Conservation (phyloP, 2,888 invertebrate genomes). For the Nasonia oneida region DNA sequence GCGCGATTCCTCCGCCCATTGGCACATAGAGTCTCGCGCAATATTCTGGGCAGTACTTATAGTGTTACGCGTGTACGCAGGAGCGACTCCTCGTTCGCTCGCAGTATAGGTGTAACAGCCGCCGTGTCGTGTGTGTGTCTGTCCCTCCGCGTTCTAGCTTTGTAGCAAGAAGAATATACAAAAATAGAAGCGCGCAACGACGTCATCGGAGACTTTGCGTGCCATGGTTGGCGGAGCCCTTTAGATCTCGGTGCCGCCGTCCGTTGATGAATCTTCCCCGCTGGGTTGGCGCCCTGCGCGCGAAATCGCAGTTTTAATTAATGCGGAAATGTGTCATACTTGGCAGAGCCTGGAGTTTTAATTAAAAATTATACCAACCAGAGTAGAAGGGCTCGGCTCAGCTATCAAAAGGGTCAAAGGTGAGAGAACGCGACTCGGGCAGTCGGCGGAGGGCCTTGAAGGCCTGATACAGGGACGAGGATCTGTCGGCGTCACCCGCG, state of each 20-base stretch:
- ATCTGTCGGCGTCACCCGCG: conserved; percentile 85
- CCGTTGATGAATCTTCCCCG: conserved; percentile 57
- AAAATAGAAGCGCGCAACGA: conserved; percentile 54
- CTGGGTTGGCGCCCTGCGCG: conserved; percentile 49
- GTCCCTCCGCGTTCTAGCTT: conserved; percentile 15
- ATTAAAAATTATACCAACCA: conserved; percentile 38
- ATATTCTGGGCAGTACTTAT: conserved; percentile 12
- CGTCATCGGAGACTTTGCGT: neutral
- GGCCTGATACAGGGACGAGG: conserved; percentile 80
- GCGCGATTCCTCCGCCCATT: neutral
- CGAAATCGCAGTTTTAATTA: neutral
- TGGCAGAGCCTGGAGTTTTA: too few relatives aligned
- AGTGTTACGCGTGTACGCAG: neutral
- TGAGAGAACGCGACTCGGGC: conserved; percentile 85
- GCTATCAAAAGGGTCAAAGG: conserved; percentile 80
- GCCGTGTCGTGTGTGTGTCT: neutral
- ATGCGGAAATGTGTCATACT: neutral
- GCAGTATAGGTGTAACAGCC: neutral
- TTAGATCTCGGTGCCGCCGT: conserved; percentile 57
- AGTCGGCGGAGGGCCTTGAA: conserved; percentile 82
- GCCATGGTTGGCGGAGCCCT: neutral
- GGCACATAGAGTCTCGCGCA: neutral
- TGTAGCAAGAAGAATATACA: conserved; percentile 38
- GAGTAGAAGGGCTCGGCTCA: conserved; percentile 69
- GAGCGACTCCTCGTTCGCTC: neutral